phyloP scores from a whole-genome alignment of 2,113 vertebrate genomes.

The Takifugu flavidus region DNA sequence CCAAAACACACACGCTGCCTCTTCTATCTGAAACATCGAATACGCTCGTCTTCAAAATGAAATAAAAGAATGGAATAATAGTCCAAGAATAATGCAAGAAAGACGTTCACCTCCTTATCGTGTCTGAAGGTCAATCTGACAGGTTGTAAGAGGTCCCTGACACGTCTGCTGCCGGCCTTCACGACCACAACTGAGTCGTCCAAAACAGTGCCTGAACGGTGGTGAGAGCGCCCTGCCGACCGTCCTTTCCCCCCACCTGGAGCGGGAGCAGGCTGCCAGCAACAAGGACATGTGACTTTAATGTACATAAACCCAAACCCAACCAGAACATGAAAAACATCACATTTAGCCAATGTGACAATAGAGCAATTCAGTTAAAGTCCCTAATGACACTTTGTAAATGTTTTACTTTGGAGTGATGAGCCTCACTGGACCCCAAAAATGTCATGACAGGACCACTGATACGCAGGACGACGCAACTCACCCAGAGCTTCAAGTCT shows the following conservation, averaged over 20 bases:
- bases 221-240: fast-evolving
- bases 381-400: too few relatives aligned
- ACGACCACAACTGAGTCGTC: conserved; percentile 73
- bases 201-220: conserved; percentile 1
- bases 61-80: not conserved
- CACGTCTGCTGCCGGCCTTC: conserved; percentile 60
- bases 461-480: too few relatives aligned
- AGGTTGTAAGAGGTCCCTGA: conserved; percentile 76
- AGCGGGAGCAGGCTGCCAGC: conserved; percentile 3
- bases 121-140: conserved; percentile 79
- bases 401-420: too few relatives aligned
- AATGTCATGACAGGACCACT: too few relatives aligned
- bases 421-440: too few relatives aligned
- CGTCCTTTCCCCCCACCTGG: fast-evolving
- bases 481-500: not conserved
- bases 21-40: conserved; percentile 44
- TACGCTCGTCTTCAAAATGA: not conserved
- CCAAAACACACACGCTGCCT: conserved; percentile 70
- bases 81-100: not conserved
- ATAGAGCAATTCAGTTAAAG: too few relatives aligned
- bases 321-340: too few relatives aligned
- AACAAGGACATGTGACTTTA: not conserved
- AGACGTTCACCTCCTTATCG: conserved; percentile 59
- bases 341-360: too few relatives aligned
- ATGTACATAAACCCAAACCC: too few relatives aligned